Conservation (phyloP, 2,113 vertebrate genomes). For the Hypanus sabinus region DNA sequence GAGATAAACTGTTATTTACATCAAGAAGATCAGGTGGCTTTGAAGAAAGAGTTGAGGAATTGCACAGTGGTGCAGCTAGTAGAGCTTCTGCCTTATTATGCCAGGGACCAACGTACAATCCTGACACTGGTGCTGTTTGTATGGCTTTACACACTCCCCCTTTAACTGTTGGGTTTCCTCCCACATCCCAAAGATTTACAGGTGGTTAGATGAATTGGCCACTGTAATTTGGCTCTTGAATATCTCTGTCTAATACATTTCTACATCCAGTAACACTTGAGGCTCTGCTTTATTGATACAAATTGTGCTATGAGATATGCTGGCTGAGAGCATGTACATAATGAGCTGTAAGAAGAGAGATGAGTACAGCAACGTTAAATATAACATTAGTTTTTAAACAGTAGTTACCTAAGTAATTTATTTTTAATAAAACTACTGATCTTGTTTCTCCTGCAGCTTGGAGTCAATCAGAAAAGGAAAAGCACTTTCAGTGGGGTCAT, state of each 20-base stretch:
- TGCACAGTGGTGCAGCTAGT: not conserved
- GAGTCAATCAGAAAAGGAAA: conserved; percentile 1
- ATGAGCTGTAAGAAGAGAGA: not conserved
- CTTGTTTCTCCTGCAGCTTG: not conserved
- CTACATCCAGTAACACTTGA: no score
- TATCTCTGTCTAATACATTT: not conserved
- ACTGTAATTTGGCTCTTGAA: no score
- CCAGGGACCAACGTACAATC: no score
- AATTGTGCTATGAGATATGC: not conserved
- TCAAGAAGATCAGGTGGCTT: not conserved
- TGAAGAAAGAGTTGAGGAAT: not conserved
- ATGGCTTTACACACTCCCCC: no score
- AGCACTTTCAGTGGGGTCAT: not conserved
- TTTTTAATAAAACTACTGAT: conserved; percentile 22
- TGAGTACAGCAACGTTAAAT: not conserved
- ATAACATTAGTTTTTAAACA: not conserved
- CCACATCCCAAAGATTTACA: no score
- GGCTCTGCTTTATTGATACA: not conserved
- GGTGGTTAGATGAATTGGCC: no score
- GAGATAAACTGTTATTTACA: not conserved
- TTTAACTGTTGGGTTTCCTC: no score
- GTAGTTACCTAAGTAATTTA: not conserved
- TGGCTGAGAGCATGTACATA: not conserved
- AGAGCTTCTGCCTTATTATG: no score
- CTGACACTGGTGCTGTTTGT: no score